Percentiles rank a stretch among this genome's conserved stretches.
phyloP scores from a whole-genome alignment of 2,113 vertebrate genomes.

The Trematomus loennbergii region DNA sequence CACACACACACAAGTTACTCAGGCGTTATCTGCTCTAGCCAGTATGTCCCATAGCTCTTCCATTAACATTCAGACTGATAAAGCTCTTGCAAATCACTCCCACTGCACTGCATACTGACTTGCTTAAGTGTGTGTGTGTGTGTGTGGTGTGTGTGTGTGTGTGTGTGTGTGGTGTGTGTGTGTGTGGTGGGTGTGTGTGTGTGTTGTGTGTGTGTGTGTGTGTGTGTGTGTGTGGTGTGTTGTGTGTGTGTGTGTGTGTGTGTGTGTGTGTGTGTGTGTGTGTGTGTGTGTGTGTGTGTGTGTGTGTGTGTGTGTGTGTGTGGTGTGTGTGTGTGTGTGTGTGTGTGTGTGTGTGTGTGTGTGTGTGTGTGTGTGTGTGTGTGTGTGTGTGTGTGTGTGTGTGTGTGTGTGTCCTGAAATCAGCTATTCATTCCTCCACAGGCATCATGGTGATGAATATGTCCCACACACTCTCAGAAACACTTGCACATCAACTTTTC shows the following conservation, averaged over 20 bases:
- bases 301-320: conserved; percentile 1
- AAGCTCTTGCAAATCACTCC: conserved; percentile 60
- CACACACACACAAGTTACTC: conserved; percentile 26
- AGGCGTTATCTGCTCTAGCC: conserved; percentile 54
- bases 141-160: conserved; percentile 19
- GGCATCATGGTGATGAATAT: conserved; percentile 12
- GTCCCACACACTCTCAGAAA: neutral
- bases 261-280: neutral
- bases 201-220: conserved; percentile 11
- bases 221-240: conserved; percentile 1
- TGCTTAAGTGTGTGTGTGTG: conserved; percentile 56
- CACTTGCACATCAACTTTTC: neutral
- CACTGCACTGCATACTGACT: conserved; percentile 46
- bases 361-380: conserved; percentile 1
- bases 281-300: neutral
- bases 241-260: neutral
- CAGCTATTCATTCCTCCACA: conserved; percentile 20
- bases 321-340: conserved; percentile 6
- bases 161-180: conserved; percentile 15
- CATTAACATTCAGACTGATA: conserved; percentile 72
- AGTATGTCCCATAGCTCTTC: conserved; percentile 61
- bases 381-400: conserved; percentile 7
- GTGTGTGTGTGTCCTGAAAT: conserved; percentile 28
- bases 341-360: conserved; percentile 2
- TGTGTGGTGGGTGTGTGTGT: conserved; percentile 10